phyloP scores from a whole-genome alignment of 2,888 invertebrate genomes.

The Tortricodes alternella region DNA sequence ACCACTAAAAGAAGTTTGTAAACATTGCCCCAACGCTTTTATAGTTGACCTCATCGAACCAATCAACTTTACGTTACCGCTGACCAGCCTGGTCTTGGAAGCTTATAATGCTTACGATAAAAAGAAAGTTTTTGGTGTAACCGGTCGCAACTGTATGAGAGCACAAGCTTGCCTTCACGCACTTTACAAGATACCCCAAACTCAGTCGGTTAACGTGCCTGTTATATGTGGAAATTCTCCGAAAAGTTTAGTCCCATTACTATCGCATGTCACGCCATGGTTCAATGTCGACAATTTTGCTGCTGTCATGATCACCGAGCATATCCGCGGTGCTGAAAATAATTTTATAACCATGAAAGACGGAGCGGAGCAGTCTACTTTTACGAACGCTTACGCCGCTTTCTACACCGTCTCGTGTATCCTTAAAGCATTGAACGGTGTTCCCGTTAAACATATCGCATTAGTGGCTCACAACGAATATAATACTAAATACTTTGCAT shows the following conservation, averaged over 20 bases:
- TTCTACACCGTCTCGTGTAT: conserved; percentile 2
- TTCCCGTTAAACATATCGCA: conserved; percentile 7
- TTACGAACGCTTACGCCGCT: conserved; percentile 10
- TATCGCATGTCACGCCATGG: conserved; percentile 23
- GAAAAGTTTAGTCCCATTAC: conserved; percentile 18
- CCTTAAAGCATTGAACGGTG: conserved; percentile 9
- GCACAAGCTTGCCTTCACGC: conserved; percentile 17
- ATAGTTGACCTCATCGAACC: conserved; percentile 17
- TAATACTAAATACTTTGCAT: conserved; percentile 13
- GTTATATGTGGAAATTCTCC: conserved; percentile 17
- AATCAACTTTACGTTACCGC: conserved; percentile 17
- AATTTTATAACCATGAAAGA: neutral
- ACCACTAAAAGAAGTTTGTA: conserved; percentile 1
- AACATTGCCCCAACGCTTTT: conserved; percentile 11
- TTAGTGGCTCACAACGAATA: conserved; percentile 14
- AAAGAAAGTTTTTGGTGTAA: conserved; percentile 12
- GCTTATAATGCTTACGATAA: conserved; percentile 2
- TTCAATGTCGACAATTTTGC: conserved; percentile 8
- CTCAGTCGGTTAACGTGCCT: conserved; percentile 8
- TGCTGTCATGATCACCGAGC: conserved; percentile 13
- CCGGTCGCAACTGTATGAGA: conserved; percentile 9
- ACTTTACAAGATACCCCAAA: conserved; percentile 9
- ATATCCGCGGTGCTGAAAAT: conserved; percentile 12
- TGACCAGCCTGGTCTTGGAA: conserved; percentile 4
- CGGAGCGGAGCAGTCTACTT: neutral